Percentiles rank a stretch among this genome's conserved stretches.
Conservation (phyloP, 2,888 invertebrate genomes). For the Scrobipalpa atriplicella region DNA sequence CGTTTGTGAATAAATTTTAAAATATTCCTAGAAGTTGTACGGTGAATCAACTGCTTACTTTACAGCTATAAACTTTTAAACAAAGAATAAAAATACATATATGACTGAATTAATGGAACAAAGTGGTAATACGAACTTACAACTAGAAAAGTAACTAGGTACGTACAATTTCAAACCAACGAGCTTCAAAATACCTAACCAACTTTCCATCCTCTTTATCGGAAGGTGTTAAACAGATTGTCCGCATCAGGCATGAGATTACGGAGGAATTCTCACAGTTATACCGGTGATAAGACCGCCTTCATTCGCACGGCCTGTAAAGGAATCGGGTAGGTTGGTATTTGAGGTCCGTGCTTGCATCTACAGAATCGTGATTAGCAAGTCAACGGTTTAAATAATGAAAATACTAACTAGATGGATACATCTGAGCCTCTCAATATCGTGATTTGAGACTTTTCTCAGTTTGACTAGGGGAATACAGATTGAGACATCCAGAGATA, state of each 20-base stretch:
- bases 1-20: too few relatives aligned
- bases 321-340: not conserved
- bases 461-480: too few relatives aligned
- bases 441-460: too few relatives aligned
- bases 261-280: slow-evolving; percentile 6
- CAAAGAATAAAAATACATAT: too few relatives aligned
- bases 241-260: not conserved
- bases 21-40: too few relatives aligned
- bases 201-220: not conserved
- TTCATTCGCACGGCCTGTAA: slow-evolving; percentile 14
- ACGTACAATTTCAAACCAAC: not conserved
- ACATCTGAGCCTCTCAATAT: not conserved
- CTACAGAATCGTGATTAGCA: not conserved
- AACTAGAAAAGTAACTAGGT: too few relatives aligned
- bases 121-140: too few relatives aligned
- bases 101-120: too few relatives aligned
- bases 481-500: too few relatives aligned
- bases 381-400: slow-evolving; percentile 13
- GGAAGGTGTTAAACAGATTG: slow-evolving; percentile 16
- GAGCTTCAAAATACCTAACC: not conserved
- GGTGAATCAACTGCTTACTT: too few relatives aligned
- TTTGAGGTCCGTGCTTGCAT: slow-evolving; percentile 3
- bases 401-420: not conserved
- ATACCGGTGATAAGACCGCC: not conserved
- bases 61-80: too few relatives aligned